Percentiles rank a stretch among this genome's conserved stretches.
phyloP scores from a whole-genome alignment of 1,140 invertebrate genomes.

The Drosophila willistoni region DNA sequence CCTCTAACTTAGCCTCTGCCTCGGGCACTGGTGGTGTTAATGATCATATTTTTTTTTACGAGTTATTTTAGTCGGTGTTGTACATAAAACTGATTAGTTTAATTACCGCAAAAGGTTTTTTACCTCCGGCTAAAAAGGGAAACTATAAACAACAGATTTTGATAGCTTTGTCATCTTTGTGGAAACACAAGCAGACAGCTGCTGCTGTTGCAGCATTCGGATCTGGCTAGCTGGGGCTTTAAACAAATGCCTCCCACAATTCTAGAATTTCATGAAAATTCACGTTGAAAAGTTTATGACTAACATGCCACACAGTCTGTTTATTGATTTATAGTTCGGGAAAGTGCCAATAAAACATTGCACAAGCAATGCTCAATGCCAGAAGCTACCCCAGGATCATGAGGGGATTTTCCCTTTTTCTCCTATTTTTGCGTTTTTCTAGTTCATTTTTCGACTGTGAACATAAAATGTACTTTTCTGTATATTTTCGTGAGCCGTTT shows the following conservation, averaged over 20 bases:
- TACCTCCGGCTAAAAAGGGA: too few species aligned
- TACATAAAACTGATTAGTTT: slow-evolving; percentile 16
- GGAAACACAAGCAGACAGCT: neutral
- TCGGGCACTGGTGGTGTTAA: slow-evolving; percentile 44
- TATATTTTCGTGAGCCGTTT: slow-evolving; percentile 64
- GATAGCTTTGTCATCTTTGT: slow-evolving; percentile 15
- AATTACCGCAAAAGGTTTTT: slow-evolving; percentile 10
- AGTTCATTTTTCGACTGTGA: slow-evolving; percentile 10
- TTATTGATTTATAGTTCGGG: slow-evolving; percentile 78
- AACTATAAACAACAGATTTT: slow-evolving; percentile 16
- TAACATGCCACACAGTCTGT: slow-evolving; percentile 67
- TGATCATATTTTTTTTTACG: slow-evolving; percentile 26
- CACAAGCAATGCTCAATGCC: slow-evolving; percentile 9
- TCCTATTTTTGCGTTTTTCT: neutral
- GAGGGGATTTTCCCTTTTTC: slow-evolving; percentile 25
- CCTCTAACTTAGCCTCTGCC: neutral
- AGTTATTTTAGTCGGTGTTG: slow-evolving; percentile 15
- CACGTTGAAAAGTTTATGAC: slow-evolving; percentile 72
- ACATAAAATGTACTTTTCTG: slow-evolving; percentile 64
- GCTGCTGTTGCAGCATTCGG: neutral
- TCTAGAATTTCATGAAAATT: slow-evolving; percentile 37
- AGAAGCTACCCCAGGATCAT: slow-evolving; percentile 47
- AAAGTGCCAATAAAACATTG: slow-evolving; percentile 75
- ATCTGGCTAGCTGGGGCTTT: slow-evolving; percentile 15
- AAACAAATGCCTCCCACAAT: slow-evolving; percentile 20